phyloP scores from a whole-genome alignment of 2,113 vertebrate genomes.

The Gnathochromis pfefferi region DNA sequence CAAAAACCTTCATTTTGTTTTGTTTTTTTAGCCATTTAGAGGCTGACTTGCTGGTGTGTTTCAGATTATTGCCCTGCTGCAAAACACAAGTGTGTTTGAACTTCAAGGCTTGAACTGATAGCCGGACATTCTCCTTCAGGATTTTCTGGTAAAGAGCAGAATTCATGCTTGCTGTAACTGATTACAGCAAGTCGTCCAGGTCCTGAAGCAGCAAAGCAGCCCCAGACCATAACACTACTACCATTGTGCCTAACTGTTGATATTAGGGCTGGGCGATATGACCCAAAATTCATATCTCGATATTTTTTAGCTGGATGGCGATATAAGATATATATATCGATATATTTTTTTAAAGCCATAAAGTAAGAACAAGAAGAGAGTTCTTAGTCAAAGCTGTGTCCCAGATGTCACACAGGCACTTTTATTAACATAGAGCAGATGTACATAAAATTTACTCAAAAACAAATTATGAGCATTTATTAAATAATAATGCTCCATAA shows the following conservation, averaged over 20 bases:
- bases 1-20: background rate
- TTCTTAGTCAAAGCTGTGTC: too few species aligned
- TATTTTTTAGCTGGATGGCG: too few species aligned
- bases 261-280: too few species aligned
- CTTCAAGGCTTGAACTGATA: background rate
- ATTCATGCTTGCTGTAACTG: background rate
- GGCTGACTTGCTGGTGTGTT: background rate
- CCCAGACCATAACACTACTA: background rate
- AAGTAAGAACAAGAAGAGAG: too few species aligned
- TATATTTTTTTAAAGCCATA: too few species aligned
- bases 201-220: background rate
- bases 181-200: background rate
- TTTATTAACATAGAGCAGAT: too few species aligned
- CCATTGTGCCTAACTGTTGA: background rate
- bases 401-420: too few species aligned
- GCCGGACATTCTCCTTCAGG: background rate
- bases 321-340: too few species aligned
- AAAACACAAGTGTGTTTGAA: background rate
- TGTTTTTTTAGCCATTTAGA: background rate
- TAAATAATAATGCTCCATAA: too few species aligned
- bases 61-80: background rate
- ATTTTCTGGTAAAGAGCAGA: background rate
- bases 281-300: too few species aligned
- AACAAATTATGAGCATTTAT: too few species aligned
- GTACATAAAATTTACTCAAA: too few species aligned